These are phyloP conservation scores for Pyrrhia umbra DNA, from an alignment of 2,888 invertebrate genomes.

Conservation along the genomic window DNA sequence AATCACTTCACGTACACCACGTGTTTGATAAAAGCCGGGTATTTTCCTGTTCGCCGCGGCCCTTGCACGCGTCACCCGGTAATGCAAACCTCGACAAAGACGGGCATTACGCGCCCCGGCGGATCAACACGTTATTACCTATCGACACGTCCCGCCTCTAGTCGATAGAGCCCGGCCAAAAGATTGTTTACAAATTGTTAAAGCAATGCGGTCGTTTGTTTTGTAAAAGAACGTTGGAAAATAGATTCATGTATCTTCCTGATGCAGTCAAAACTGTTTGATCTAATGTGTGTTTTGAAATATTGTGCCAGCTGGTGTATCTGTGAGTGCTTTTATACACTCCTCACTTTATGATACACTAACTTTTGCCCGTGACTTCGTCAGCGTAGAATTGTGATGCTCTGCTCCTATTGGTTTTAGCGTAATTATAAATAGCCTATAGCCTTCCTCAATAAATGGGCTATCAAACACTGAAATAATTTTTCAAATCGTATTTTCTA, in stretches of 20 bases:
- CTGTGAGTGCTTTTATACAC: too few relatives aligned
- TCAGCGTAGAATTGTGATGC: too few relatives aligned
- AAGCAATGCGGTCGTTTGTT: background rate
- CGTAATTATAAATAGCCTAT: too few relatives aligned
- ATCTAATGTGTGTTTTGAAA: background rate
- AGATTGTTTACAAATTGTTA: slow-evolving; percentile 26
- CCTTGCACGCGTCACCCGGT: slow-evolving; percentile 31
- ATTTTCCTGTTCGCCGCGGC: slow-evolving; percentile 34
- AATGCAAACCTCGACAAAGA: slow-evolving; percentile 48
- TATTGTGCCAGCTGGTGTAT: too few relatives aligned
- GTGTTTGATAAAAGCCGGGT: slow-evolving; percentile 30
- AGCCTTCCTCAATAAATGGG: too few relatives aligned
- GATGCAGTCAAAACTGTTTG: background rate
- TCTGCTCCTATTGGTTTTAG: too few relatives aligned
- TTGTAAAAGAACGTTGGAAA: background rate
- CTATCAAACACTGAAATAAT: too few relatives aligned
- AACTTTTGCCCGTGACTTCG: too few relatives aligned
- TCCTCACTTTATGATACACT: too few relatives aligned
- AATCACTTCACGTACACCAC: slow-evolving; percentile 22
- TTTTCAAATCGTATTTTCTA: too few relatives aligned
- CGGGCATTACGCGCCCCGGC: slow-evolving; percentile 8
- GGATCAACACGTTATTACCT: slow-evolving; percentile 43
- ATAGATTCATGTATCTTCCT: background rate
- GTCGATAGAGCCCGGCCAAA: background rate
- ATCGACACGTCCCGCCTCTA: slow-evolving; percentile 25